Evolutionary conservation across 2,888 invertebrate genomes (phyloP).

Genomic region (Frankliniella intonsa): DNA sequence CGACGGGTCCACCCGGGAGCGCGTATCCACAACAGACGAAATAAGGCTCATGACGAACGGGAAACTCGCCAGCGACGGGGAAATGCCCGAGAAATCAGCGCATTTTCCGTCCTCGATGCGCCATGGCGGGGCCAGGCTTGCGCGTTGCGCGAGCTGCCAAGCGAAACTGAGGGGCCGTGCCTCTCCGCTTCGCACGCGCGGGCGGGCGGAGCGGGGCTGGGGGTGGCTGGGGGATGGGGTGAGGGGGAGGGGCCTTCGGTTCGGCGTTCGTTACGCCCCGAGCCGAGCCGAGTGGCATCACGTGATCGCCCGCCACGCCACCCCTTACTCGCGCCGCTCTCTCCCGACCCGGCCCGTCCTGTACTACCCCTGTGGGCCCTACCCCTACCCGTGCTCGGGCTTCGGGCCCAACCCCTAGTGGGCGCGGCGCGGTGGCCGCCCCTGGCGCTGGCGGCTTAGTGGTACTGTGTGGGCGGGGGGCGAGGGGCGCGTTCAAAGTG

Average conservation of each 20-base stretch:
- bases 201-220: background rate
- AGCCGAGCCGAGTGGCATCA: background rate
- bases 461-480: background rate
- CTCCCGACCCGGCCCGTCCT: background rate
- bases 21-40: background rate
- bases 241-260: too few relatives aligned
- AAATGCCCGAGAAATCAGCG: constrained; percentile 1
- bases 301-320: constrained; percentile 7
- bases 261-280: constrained; percentile 9
- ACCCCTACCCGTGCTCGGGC: too few relatives aligned
- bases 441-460: too few relatives aligned
- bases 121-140: background rate
- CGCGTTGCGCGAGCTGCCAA: background rate
- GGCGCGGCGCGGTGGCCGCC: too few relatives aligned
- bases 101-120: background rate
- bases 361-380: too few relatives aligned
- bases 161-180: constrained; percentile 14
- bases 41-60: background rate
- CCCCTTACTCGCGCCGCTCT: background rate
- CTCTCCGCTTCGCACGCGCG: background rate
- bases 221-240: background rate
- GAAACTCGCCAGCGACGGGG: background rate
- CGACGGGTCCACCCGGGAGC: background rate
- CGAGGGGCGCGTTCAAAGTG: background rate
- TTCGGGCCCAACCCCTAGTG: too few relatives aligned